phyloP scores from a whole-genome alignment of 2,888 invertebrate species.

The Drosophila percnosoma region DNA sequence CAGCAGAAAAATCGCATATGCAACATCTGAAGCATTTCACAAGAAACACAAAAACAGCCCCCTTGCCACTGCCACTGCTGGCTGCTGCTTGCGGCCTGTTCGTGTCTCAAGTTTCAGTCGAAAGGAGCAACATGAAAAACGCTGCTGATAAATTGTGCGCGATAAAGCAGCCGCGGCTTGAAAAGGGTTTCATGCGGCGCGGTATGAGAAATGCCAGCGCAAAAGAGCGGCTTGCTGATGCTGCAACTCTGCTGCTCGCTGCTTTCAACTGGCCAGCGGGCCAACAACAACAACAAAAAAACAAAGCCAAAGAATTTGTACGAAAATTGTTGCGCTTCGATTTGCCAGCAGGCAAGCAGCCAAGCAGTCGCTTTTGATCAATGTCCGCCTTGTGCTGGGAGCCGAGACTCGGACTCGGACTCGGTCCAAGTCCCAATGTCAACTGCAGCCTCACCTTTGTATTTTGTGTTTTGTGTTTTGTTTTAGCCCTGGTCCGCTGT shows the following conservation, averaged over 20 bases:
- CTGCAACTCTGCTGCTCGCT: conserved; percentile 47
- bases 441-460: conserved; percentile 69
- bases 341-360: conserved; percentile 54
- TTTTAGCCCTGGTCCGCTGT: conserved; percentile 9
- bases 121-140: conserved; percentile 74
- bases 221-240: conserved; percentile 26
- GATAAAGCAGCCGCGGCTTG: conserved; percentile 69
- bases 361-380: conserved; percentile 69
- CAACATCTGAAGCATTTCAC: conserved; percentile 66
- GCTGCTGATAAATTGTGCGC: conserved; percentile 79
- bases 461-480: conserved; percentile 25
- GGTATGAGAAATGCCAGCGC: conserved; percentile 66
- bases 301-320: conserved; percentile 76
- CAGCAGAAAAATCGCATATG: conserved; percentile 75
- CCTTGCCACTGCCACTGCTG: conserved; percentile 23
- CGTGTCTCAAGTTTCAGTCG: conserved; percentile 75
- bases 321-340: conserved; percentile 80
- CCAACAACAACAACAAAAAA: conserved; percentile 17
- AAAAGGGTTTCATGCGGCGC: conserved; percentile 71
- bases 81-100: conserved; percentile 21
- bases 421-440: conserved; percentile 64
- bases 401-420: not conserved
- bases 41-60: conserved; percentile 51
- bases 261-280: conserved; percentile 46
- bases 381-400: conserved; percentile 53